phyloP scores from a whole-genome alignment of 2,797 vertebrate genomes.

The Anguilla obscura region DNA sequence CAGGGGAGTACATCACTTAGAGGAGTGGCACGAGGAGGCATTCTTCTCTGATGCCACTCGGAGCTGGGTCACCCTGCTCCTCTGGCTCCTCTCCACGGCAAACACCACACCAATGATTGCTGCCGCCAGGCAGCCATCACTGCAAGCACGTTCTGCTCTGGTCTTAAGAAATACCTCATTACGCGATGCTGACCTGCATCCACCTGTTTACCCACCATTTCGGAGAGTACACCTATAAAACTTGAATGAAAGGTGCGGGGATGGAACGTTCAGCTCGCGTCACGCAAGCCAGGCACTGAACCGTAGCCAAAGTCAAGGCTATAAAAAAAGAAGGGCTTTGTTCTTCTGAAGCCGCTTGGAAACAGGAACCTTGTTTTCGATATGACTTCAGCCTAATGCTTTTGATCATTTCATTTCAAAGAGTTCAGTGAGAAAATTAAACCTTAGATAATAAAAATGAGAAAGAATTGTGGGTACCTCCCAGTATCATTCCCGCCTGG shows the following conservation, averaged over 20 bases:
- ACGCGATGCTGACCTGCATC: not conserved
- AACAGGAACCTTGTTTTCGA: not conserved
- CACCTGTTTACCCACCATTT: not conserved
- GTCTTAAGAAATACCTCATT: not conserved
- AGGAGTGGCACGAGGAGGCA: not conserved
- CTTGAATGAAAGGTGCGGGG: not conserved
- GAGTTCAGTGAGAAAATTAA: not conserved
- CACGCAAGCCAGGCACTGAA: not conserved
- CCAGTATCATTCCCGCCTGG: conserved; percentile 95
- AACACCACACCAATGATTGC: not conserved
- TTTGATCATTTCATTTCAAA: not conserved
- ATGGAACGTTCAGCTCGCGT: not conserved
- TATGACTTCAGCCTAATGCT: not conserved
- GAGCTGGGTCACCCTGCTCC: not conserved
- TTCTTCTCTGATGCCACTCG: not conserved
- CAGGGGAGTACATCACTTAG: not conserved
- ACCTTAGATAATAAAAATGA: not conserved
- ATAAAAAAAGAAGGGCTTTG: not conserved
- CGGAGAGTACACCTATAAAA: not conserved
- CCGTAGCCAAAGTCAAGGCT: not conserved
- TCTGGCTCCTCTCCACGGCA: not conserved
- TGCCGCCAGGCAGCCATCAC: not conserved
- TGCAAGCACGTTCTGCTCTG: not conserved
- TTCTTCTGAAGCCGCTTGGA: not conserved
- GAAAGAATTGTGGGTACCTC: conserved; percentile 74